A percentile compares a stretch with the other conserved stretches of the same genome.
phyloP scores from a whole-genome alignment of 2,888 invertebrate genomes.

The Cordylochernes scorpioides region DNA sequence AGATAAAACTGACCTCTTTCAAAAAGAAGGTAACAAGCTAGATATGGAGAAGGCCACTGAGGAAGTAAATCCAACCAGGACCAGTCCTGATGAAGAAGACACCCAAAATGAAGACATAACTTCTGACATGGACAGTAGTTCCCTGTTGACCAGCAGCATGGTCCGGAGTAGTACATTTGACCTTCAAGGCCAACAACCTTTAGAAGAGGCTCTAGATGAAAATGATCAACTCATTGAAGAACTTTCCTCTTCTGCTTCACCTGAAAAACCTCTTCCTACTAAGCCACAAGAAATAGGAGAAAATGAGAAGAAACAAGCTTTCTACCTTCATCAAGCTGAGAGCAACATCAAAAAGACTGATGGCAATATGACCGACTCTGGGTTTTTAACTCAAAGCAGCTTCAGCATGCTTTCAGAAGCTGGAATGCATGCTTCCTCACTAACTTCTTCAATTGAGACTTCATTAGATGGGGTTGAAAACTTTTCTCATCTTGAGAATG shows the following conservation, averaged over 20 bases:
- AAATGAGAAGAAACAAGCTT: conserved; percentile 1
- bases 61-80: background rate
- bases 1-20: conserved; percentile 1
- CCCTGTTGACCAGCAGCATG: conserved; percentile 6
- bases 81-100: background rate
- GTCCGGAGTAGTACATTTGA: conserved; percentile 14
- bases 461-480: conserved; percentile 5
- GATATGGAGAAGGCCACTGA: background rate
- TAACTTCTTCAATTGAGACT: conserved; percentile 8
- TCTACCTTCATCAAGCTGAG: background rate
- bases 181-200: conserved; percentile 8
- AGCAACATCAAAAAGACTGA: conserved; percentile 3
- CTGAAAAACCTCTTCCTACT: too few species aligned
- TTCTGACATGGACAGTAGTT: background rate
- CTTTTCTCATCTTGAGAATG: conserved; percentile 1
- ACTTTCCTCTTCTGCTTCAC: background rate
- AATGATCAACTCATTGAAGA: background rate
- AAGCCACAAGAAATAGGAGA: too few species aligned
- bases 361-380: conserved; percentile 12
- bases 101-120: background rate
- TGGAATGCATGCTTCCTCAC: conserved; percentile 5
- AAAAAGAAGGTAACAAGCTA: background rate
- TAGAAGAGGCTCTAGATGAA: conserved; percentile 6
- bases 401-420: conserved; percentile 9
- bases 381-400: conserved; percentile 11